Evolutionary conservation across 2,888 invertebrate species (phyloP).

Genomic region (Dolichopus griseipennis): DNA sequence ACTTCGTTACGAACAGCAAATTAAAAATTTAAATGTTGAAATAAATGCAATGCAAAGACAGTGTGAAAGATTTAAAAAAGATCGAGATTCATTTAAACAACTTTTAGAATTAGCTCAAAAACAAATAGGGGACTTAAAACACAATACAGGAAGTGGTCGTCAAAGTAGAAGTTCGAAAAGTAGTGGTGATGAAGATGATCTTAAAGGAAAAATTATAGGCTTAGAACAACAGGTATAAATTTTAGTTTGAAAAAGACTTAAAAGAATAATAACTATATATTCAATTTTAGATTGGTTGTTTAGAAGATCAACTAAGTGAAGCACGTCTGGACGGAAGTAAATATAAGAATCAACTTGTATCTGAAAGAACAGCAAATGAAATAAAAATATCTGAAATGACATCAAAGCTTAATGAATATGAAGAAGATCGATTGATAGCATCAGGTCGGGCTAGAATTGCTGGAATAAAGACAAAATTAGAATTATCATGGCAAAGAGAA

Average conservation of each 20-base stretch:
- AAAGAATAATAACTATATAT: neutral
- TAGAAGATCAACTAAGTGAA: conserved; percentile 84
- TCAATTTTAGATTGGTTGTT: conserved; percentile 51
- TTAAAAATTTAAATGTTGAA: conserved; percentile 72
- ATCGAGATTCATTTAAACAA: conserved; percentile 81
- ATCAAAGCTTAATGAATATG: conserved; percentile 63
- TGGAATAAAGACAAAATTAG: conserved; percentile 77
- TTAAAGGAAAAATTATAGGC: conserved; percentile 58
- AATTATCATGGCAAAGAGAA: conserved; percentile 90
- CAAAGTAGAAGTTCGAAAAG: conserved; percentile 56
- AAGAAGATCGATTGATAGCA: conserved; percentile 75
- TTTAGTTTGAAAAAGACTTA: neutral
- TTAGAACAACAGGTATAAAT: conserved; percentile 62
- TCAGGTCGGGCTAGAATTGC: conserved; percentile 79
- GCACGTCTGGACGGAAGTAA: conserved; percentile 71
- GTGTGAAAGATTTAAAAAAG: conserved; percentile 65
- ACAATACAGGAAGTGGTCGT: conserved; percentile 44
- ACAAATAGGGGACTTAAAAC: conserved; percentile 67
- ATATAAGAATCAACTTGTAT: conserved; percentile 80
- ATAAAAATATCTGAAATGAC: conserved; percentile 81
- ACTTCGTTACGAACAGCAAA: conserved; percentile 74
- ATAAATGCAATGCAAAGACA: conserved; percentile 65
- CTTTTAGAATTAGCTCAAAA: conserved; percentile 83
- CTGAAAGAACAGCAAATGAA: conserved; percentile 77
- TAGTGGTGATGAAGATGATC: conserved; percentile 66